Base-by-base conservation (phyloP, 2,888 invertebrate species). In the Pedicia rivosa region DNA sequence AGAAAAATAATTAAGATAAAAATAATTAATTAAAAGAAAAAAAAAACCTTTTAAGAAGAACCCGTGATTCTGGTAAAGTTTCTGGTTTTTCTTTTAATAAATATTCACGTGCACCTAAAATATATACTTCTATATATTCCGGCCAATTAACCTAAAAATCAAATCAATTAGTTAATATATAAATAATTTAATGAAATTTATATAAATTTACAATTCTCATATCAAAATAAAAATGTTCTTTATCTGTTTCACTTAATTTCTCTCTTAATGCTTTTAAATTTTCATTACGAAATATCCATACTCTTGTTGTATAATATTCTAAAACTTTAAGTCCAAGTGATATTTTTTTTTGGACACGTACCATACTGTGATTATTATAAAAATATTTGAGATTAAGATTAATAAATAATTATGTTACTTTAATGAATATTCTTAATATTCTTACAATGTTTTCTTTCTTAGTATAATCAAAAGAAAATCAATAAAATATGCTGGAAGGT, bases 31-130 rank as follows among this genome's bases (percentile, higher is more conserved):
- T n/a, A 12, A 26, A 13, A 16, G 46, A 47, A 25, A 16, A 16
- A 10, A 34, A n/a, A 31, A 13, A 19, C 35, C 54, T 50, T 0
- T 48, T 50, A 5, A 57, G 41, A 2, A 55, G 40, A 20, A 44
- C 49, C 47, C 65, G 65, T 0, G 86, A 82, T 29, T 74, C 67
- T 0, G 86, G 82, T 15, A 90, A 51, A 0, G 79, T 79, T 8
- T 74, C 67, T 0, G 78, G 74, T 47, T 79, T 78, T 48, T 94
- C 92, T 44, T 87, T 86, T 39, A 88, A 65, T 50, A 84, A 79
- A 54, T 72, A 91, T 46, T 78, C 74, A 12, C 91, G 70, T n/a
- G 82, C 76, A 0, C 91, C 92, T 43, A 80, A 66, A 20, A 90
- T 72, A 50, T 86, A 86, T 52, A 63, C 67, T 45, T 68, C 63